Conservation (phyloP, 2,113 vertebrate species). For the Charina bottae region DNA sequence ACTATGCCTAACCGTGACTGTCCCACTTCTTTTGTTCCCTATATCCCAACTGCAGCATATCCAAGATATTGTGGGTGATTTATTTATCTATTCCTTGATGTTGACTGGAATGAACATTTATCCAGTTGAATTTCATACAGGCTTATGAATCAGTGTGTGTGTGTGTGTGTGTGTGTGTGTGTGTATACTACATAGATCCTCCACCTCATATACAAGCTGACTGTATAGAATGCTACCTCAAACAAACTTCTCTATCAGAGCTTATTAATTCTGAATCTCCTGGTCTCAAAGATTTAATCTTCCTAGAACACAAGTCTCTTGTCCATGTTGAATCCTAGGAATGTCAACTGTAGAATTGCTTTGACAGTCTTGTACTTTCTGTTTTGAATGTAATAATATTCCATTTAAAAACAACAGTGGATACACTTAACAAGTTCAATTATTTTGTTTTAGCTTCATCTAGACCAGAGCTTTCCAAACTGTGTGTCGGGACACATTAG, state of each 20-base stretch:
- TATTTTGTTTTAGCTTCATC: slow-evolving; percentile 65
- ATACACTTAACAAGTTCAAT: slow-evolving; percentile 32
- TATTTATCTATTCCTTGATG: slow-evolving; percentile 51
- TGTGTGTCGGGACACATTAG: no score
- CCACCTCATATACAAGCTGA: not conserved
- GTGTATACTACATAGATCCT: not conserved
- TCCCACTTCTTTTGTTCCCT: slow-evolving; percentile 58
- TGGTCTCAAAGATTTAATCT: not conserved
- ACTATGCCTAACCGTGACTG: not conserved
- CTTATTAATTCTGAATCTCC: slow-evolving; percentile 2
- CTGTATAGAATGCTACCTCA: not conserved
- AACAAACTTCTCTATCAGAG: slow-evolving; percentile 22
- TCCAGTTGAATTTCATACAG: slow-evolving; percentile 27
- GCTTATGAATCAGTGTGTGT: not conserved
- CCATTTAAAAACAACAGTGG: not conserved
- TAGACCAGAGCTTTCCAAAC: no score
- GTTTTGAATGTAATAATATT: slow-evolving; percentile 22
- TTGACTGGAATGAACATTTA: slow-evolving; percentile 31
- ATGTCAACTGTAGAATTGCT: slow-evolving; percentile 16
- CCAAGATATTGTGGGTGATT: slow-evolving; percentile 64
- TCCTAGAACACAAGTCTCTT: slow-evolving; percentile 32
- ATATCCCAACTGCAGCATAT: slow-evolving; percentile 61
- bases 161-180: not conserved
- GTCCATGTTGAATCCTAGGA: slow-evolving; percentile 10
- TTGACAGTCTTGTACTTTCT: not conserved